A percentile compares a stretch with the other conserved stretches of the same genome.
phyloP scores from a whole-genome alignment of 2,113 vertebrate species.

The Malurus alboscapulatus region DNA sequence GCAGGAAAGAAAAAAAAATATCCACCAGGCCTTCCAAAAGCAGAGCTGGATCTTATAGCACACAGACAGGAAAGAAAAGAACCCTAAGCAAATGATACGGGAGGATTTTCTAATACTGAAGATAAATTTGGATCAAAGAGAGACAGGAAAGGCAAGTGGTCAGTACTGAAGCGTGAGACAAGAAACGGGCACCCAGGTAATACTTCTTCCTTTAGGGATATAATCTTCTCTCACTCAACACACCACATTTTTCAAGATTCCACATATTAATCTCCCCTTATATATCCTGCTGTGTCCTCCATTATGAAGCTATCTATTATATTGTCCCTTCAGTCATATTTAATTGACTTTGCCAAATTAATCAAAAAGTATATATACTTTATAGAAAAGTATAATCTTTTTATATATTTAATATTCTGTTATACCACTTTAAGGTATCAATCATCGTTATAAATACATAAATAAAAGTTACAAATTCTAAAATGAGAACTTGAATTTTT shows the following conservation, averaged over 20 bases:
- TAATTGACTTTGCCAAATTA: conserved; percentile 34
- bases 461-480: not conserved
- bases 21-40: not conserved
- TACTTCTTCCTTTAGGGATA: not conserved
- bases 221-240: not conserved
- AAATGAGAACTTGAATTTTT: not conserved
- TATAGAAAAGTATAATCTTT: not conserved
- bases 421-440: not conserved
- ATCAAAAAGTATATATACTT: no score
- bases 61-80: not conserved
- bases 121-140: not conserved
- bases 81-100: not conserved
- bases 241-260: not conserved
- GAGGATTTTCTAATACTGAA: not conserved
- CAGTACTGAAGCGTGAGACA: not conserved
- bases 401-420: not conserved
- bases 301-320: not conserved
- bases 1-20: not conserved
- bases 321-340: not conserved
- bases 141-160: not conserved
- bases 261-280: not conserved
- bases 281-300: not conserved
- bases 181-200: not conserved
- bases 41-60: not conserved
- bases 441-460: not conserved